Conservation (phyloP, 2,797 vertebrate species). For the Phrynocephalus vlangalii region DNA sequence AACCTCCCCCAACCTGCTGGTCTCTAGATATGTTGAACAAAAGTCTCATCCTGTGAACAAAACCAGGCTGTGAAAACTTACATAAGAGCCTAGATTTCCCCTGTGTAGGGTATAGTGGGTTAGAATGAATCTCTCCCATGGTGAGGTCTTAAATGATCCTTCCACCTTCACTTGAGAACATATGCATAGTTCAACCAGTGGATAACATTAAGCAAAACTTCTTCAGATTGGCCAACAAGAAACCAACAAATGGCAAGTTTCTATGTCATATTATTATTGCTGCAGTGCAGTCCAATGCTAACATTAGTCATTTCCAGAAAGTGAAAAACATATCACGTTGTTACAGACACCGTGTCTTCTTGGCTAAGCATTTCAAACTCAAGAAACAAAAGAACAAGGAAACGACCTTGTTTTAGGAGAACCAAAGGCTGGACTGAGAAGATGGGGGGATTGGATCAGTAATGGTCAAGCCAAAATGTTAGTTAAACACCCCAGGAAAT, state of each 20-base stretch:
- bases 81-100: background rate
- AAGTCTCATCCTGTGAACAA: background rate
- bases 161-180: background rate
- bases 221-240: slow-evolving; percentile 5
- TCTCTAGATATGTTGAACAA: background rate
- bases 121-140: background rate
- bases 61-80: background rate
- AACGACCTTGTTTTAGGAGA: background rate
- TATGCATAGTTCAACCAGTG: background rate
- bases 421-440: background rate
- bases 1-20: background rate
- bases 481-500: background rate
- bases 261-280: slow-evolving; percentile 24
- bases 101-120: too few relatives aligned
- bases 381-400: background rate
- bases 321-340: slow-evolving; percentile 11
- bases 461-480: background rate
- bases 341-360: slow-evolving; percentile 28
- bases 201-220: background rate
- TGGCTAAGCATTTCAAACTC: background rate
- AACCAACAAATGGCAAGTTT: background rate
- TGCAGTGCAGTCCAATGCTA: slow-evolving; percentile 16
- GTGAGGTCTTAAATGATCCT: background rate
- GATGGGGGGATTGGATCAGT: accelerated
- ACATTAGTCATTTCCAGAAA: slow-evolving; percentile 33